Percentiles rank a stretch among this genome's conserved stretches.
Conservation (phyloP, 1,140 invertebrate species). For the Phortica variegata region DNA sequence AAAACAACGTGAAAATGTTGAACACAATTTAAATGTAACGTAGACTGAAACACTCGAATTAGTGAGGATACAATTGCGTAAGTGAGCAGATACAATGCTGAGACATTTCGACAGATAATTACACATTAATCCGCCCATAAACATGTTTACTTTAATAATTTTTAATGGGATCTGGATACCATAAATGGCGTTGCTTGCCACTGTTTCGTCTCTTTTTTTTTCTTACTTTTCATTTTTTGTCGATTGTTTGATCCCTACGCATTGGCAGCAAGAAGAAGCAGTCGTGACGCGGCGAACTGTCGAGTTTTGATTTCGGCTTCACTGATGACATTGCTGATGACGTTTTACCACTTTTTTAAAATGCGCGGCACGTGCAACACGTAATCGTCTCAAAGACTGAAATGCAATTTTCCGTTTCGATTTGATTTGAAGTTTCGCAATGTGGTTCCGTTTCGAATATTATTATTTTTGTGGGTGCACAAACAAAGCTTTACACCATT, state of each 20-base stretch:
- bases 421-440: neutral
- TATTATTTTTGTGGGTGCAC: too few relatives aligned
- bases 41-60: too few relatives aligned
- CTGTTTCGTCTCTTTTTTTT: neutral
- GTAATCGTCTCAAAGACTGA: neutral
- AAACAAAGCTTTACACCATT: too few relatives aligned
- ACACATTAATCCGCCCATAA: slow-evolving; percentile 42
- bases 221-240: too few relatives aligned
- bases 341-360: slow-evolving; percentile 30
- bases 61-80: too few relatives aligned
- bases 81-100: too few relatives aligned
- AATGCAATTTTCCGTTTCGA: neutral
- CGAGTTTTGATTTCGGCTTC: slow-evolving; percentile 24
- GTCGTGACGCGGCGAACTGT: neutral
- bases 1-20: too few relatives aligned
- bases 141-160: slow-evolving; percentile 36
- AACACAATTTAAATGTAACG: too few relatives aligned
- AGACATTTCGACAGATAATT: too few relatives aligned
- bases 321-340: slow-evolving; percentile 38
- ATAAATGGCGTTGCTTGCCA: slow-evolving; percentile 41
- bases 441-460: neutral
- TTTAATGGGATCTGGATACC: slow-evolving; percentile 42
- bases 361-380: slow-evolving; percentile 45
- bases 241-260: slow-evolving; percentile 14
- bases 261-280: slow-evolving; percentile 21